Evolutionary conservation across 2,113 vertebrate species (phyloP), one percentile per base, ranked within the genome.

Genomic region (Girardinichthys multiradiatus): DNA sequence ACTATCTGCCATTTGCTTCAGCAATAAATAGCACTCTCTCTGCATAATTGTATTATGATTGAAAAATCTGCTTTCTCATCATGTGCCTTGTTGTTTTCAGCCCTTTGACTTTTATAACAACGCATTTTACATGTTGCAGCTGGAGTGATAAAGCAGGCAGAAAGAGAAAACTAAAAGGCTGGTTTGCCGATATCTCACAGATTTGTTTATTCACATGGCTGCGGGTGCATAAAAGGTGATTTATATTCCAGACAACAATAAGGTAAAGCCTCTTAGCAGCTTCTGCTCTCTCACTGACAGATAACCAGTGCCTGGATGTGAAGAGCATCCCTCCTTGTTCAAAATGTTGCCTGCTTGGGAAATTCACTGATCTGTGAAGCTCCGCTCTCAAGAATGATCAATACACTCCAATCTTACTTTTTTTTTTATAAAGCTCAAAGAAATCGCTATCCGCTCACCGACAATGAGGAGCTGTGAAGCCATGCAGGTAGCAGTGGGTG

Each of bases 401-500:
- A 93, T 93, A 89, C 76, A 57, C 81, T 86, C 79, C 90, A 80
- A 89, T 92, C 85, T 88, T 68, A 85, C 75, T 83, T 75, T 88
- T 89, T 90, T 89, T 74, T 75, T 77, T 84, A 66, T 48, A 70
- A 87, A 83, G 78, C 83, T 84, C 72, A 83, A 84, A 91, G 79
- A 86, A 89, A 91, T 85, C 86, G 57, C 84, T 83, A 84, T 76
- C 86, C 27, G 21, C 67, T 57, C 77, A 29, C 67, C 24, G 63
- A 51, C 85, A 81, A 75, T 60, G 71, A 80, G 76, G 76, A 82
- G 87, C 81, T 83, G 84, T 80, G 81, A 78, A 81, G 82, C 59
- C 15, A 66, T 82, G 81, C 58, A 68, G 80, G 68, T 31, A 68
- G 74, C 65, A 15, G 84, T 87, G 85, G 89, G 86, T 68, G 78